Evolutionary conservation across 2,113 vertebrate species (phyloP).

Genomic region (Megalops atlanticus): DNA sequence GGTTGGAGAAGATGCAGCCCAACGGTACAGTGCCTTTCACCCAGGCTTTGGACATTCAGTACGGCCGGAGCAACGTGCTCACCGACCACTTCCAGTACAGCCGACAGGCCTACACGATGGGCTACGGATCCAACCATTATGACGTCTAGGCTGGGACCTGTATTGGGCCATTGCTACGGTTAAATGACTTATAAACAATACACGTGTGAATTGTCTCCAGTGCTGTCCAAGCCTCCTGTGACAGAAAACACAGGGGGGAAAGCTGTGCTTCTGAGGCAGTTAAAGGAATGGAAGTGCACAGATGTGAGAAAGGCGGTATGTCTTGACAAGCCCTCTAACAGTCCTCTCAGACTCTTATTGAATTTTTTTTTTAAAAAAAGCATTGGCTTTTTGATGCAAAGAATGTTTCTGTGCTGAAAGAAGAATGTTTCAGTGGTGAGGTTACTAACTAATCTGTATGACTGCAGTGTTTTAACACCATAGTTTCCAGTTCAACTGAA

Average conservation of each 20-base stretch:
- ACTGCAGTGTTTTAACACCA: not conserved
- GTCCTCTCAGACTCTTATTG: not conserved
- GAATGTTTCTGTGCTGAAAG: not conserved
- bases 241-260: slow-evolving; percentile 26
- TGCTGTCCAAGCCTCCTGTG: slow-evolving; percentile 37
- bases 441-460: not conserved
- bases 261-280: slow-evolving; percentile 39
- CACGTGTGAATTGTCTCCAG: slow-evolving; percentile 15
- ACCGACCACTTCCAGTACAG: slow-evolving; percentile 89
- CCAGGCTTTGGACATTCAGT: slow-evolving; percentile 76
- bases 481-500: not conserved
- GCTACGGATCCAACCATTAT: slow-evolving; percentile 77
- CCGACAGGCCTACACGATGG: slow-evolving; percentile 75
- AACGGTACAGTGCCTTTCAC: slow-evolving; percentile 78
- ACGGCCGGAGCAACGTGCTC: slow-evolving; percentile 73
- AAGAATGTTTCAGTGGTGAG: not conserved
- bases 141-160: slow-evolving; percentile 76
- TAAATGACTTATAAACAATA: slow-evolving; percentile 41
- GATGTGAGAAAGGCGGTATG: not conserved
- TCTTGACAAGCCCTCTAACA: not conserved
- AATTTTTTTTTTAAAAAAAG: not conserved
- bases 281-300: not conserved
- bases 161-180: not conserved
- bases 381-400: not conserved
- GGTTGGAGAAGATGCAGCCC: slow-evolving; percentile 73